Percentiles rank a stretch among this genome's conserved stretches.
Conservation (phyloP, 2,797 vertebrate species). For the Microctenopoma steveboyesi region DNA sequence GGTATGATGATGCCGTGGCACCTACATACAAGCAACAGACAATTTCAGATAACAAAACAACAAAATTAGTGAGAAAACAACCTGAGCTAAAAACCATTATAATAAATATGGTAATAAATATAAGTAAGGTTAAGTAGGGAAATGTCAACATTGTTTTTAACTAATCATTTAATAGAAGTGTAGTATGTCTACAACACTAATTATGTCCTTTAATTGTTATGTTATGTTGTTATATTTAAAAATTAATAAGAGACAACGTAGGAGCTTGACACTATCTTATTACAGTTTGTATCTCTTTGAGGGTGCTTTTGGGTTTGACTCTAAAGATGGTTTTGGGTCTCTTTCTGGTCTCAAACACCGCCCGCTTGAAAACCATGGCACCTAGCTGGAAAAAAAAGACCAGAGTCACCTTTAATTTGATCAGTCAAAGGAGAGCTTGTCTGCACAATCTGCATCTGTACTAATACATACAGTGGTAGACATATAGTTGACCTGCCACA, state of each 20-base stretch:
- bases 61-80: background rate
- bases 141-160: background rate
- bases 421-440: conserved; percentile 8
- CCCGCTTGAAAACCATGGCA: conserved; percentile 92
- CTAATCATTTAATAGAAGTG: background rate
- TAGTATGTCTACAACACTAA: background rate
- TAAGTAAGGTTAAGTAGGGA: background rate
- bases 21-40: conserved; percentile 72
- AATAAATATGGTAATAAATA: too few relatives aligned
- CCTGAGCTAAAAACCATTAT: background rate
- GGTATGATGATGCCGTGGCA: conserved; percentile 85
- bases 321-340: conserved; percentile 78
- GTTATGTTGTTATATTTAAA: background rate
- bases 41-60: background rate
- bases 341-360: conserved; percentile 87
- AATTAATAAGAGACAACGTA: background rate
- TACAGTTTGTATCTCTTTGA: conserved; percentile 85
- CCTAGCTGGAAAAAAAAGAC: conserved; percentile 83
- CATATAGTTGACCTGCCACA: background rate
- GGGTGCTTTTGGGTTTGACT: conserved; percentile 77
- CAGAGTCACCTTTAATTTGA: background rate
- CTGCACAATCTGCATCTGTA: background rate
- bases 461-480: background rate
- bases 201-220: background rate
- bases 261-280: conserved; percentile 37